These are phyloP conservation scores for Anseranas semipalmata DNA, from an alignment of 2,113 vertebrate species.

Conservation along the genomic window DNA sequence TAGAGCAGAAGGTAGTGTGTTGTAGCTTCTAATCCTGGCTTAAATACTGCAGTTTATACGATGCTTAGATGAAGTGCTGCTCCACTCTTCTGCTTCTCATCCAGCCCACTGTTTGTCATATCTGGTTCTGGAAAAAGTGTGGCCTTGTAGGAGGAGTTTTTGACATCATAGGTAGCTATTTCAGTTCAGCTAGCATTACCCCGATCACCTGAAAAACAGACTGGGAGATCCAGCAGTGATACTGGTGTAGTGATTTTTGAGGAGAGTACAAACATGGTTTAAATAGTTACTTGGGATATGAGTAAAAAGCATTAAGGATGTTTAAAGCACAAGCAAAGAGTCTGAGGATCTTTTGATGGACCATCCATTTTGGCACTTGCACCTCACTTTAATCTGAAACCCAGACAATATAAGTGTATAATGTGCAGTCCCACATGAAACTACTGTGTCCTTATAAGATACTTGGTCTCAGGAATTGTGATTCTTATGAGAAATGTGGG, in stretches of 20 bases:
- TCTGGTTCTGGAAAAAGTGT: not conserved
- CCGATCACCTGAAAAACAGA: not conserved
- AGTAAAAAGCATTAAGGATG: not conserved
- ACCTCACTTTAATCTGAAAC: constrained; percentile 27
- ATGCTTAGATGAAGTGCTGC: not conserved
- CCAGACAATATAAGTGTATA: not conserved
- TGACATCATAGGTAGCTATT: not conserved
- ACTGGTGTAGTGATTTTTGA: not conserved
- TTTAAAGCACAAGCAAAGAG: not conserved
- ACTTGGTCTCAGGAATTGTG: not conserved
- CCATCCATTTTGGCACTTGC: not conserved
- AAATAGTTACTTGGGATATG: not conserved
- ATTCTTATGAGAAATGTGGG: not conserved
- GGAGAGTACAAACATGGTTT: not conserved
- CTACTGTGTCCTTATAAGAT: not conserved
- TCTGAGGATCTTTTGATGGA: not conserved
- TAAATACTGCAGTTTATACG: not conserved
- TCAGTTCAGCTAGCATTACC: not conserved
- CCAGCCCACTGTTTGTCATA: not conserved
- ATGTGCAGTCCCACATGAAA: not conserved
- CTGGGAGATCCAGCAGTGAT: not conserved
- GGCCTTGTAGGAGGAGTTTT: not conserved
- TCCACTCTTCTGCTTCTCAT: not conserved
- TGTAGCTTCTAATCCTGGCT: not conserved
- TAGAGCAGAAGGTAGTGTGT: not conserved